Base-by-base conservation (phyloP, 1,140 invertebrate species). In the Elysia chlorotica region DNA sequence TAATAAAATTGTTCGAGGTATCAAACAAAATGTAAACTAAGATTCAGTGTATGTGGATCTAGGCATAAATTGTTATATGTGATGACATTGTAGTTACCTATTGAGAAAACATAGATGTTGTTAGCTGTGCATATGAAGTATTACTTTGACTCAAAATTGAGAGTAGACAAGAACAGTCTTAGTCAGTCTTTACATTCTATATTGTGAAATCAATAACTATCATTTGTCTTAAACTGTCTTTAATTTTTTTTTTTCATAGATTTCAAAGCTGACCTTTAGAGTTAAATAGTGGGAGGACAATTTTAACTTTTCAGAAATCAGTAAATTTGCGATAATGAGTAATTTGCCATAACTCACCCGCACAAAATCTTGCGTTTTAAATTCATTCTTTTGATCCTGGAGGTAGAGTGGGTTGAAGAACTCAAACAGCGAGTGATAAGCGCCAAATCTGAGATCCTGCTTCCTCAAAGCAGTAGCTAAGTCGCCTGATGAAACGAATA, bases 381-480 rank as follows among this genome's bases (percentile, higher is more conserved):
- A 95, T 57, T 92, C 90, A 53, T 89, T 90, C 0, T 81, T 77
- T 84, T 93, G 93, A 81, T 97, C 96, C 33, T 90, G 79, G 23
- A 93, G 79, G 84, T 94, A 97, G 33, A 96, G 86, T 0, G 95
- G 95, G 88, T 97, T 93, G 80, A 91, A 97, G 95, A 95, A 97
- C 86, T 97, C 96, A 81, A 92, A 96, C 14, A 97, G 82, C 0
- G 95, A 97, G 83, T 97, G 94, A 83, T 97, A 97, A 0, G 96
- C 85, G 2, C 95, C 96, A 87, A 96, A 96, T 56, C 84, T 83
- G 5, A 90, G 70, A 25, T 81, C 85, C 38, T 75, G 81, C 6
- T 79, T 79, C 36, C 83, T 66, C 25, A 90, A 84, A 4, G 88
- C 84, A 30, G 71, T 76, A 6, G 85, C 85, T 30, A 89, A 76